Conservation (phyloP, 2,797 vertebrate species). For the Peromyscus attwateri region DNA sequence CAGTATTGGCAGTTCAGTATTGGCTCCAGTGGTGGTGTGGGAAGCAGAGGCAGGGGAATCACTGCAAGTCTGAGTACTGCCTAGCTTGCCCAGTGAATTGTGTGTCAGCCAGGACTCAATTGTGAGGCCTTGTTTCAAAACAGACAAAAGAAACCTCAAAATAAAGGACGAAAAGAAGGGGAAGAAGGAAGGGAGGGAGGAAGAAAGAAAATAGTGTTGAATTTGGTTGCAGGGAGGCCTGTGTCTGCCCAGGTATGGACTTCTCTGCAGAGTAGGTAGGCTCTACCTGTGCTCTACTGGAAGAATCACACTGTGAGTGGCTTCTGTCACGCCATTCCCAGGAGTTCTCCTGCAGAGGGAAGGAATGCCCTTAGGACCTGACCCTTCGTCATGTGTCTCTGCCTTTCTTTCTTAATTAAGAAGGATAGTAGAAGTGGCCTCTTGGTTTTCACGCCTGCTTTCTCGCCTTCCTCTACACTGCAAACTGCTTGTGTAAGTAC, state of each 20-base stretch:
- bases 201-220: neutral
- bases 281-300: neutral
- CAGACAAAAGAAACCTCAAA: neutral
- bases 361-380: neutral
- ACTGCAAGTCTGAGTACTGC: neutral
- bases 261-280: neutral
- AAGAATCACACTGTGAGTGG: neutral
- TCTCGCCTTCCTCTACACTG: neutral
- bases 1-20: neutral
- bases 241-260: neutral
- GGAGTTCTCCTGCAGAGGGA: neutral
- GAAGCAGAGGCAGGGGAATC: neutral
- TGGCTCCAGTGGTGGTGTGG: too few species aligned
- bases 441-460: neutral
- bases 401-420: neutral
- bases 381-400: constrained; percentile 29
- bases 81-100: neutral
- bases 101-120: neutral
- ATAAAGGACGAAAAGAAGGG: neutral
- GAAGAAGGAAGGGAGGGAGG: neutral
- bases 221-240: neutral
- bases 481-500: neutral
- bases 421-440: constrained; percentile 18
- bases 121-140: neutral
- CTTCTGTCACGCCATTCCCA: neutral